Conservation (phyloP, 1,140 invertebrate genomes). For the Batillaria attramentaria region DNA sequence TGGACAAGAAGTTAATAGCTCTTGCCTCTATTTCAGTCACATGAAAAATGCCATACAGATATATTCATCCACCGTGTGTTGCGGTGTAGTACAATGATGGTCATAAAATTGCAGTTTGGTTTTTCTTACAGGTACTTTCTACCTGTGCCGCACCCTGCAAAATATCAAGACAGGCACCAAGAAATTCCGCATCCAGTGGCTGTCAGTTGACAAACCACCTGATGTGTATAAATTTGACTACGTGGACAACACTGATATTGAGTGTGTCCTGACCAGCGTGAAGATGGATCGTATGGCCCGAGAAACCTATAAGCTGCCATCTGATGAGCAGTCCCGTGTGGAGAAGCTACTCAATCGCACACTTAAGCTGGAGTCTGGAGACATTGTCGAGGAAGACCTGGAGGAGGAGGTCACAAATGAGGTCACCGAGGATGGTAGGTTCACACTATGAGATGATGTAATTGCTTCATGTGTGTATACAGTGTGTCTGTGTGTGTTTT, state of each 20-base stretch:
- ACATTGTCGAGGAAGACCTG: constrained; percentile 68
- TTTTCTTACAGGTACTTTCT: constrained; percentile 83
- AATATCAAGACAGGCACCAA: constrained; percentile 85
- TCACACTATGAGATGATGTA: no score
- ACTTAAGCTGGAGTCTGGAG: constrained; percentile 87
- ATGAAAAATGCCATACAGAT: no score
- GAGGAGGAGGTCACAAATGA: constrained; percentile 35
- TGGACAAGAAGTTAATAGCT: no score
- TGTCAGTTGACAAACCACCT: constrained; percentile 79
- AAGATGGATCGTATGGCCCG: constrained; percentile 82
- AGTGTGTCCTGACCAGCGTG: constrained; percentile 81
- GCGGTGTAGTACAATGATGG: neutral
- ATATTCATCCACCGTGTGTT: neutral
- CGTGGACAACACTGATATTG: constrained; percentile 82
- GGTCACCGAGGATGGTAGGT: constrained; percentile 33
- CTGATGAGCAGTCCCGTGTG: constrained; percentile 82
- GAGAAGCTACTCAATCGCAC: constrained; percentile 89
- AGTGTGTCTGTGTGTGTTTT: no score
- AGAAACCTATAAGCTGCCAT: constrained; percentile 81
- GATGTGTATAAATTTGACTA: constrained; percentile 91
- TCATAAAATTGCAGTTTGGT: neutral
- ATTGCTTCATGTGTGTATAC: no score
- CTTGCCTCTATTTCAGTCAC: no score
- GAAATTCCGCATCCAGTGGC: constrained; percentile 90
- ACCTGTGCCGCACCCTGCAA: constrained; percentile 91